phyloP scores from a whole-genome alignment of 1,140 invertebrate genomes.

The Acyrthosiphon pisum region DNA sequence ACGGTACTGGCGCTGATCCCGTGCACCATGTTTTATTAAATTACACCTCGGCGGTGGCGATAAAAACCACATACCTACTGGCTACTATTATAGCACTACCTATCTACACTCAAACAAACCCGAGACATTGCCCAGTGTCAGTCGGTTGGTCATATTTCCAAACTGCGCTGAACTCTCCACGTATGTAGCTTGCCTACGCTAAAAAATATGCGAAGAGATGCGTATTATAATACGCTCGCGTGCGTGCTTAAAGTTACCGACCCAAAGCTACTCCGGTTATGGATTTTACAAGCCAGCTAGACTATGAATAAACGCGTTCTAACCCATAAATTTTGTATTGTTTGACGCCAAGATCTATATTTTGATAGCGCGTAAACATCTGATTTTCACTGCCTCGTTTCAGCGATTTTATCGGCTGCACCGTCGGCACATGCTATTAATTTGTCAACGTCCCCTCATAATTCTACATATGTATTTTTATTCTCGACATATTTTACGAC shows the following conservation, averaged over 20 bases:
- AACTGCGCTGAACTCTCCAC: not conserved
- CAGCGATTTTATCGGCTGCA: constrained; percentile 23
- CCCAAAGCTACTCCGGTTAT: not conserved
- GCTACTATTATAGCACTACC: not conserved
- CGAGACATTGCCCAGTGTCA: not conserved
- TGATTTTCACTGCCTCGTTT: constrained; percentile 33
- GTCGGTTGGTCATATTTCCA: not conserved
- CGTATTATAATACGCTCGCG: too few species aligned
- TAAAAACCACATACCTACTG: not conserved
- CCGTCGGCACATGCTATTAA: constrained; percentile 43
- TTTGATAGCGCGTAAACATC: constrained; percentile 42
- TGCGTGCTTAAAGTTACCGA: not conserved
- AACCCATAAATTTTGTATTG: constrained; percentile 15
- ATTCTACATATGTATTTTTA: constrained; percentile 13
- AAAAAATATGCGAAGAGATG: not conserved
- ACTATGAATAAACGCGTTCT: not conserved
- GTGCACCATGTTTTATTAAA: not conserved
- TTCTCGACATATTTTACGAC: not conserved
- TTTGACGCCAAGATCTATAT: constrained; percentile 19
- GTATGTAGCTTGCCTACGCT: too few species aligned
- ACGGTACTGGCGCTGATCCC: not conserved
- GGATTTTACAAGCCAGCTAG: not conserved
- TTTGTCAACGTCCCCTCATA: constrained; percentile 42
- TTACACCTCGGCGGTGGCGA: not conserved
- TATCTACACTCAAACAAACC: not conserved